Base-by-base conservation (phyloP, 1,140 invertebrate species). In the Drosophila mojavensis region DNA sequence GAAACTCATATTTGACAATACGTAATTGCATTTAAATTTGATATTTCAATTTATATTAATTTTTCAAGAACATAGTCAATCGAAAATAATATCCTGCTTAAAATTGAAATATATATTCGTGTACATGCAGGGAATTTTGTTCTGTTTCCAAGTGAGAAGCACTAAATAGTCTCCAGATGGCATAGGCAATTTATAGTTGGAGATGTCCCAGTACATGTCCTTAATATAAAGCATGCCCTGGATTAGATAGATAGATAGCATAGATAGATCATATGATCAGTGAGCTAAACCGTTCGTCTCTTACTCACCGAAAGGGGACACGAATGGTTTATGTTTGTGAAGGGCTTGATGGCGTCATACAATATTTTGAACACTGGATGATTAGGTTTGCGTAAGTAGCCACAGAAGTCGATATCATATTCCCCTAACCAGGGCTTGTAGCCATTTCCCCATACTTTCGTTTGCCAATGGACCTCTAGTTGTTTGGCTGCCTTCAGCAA, bases 241-340 rank as follows among this genome's bases (percentile, higher is more conserved):
- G 5, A 43, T 41, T 41, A 6, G n/a, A 15, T 15, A 1, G 15
- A 15, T 43, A 9, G 33, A 36, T 36, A 6, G 20, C 5, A 17
- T 45, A 9, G 7, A 36, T 36, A 6, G 20, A 24, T 24, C 20
- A 24, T 24, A 24, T 24, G 20, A 24, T 17, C 17, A 17, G 17
- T 17, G 17, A 17, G 17, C 17, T 17, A 17, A 17, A 17, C 17
- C 17, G 1, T 0, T n/a, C n/a, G n/a, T 1, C 20, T 24, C 20
- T 9, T 7, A 36, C 66, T 56, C 15, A 79, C 77, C 17, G 4
- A 43, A 36, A 41, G 64, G 1, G 73, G 77, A 48, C 77, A 79
- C 1, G 67, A 48, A 17, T 79, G 77, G 48, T 76, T 72, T 0
- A 76, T 3, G 1, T 9, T 71, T 2, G 67, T 47, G 30, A 17